Evolutionary conservation across 2,888 invertebrate genomes (phyloP).

Genomic region (Hedychridium roseum): DNA sequence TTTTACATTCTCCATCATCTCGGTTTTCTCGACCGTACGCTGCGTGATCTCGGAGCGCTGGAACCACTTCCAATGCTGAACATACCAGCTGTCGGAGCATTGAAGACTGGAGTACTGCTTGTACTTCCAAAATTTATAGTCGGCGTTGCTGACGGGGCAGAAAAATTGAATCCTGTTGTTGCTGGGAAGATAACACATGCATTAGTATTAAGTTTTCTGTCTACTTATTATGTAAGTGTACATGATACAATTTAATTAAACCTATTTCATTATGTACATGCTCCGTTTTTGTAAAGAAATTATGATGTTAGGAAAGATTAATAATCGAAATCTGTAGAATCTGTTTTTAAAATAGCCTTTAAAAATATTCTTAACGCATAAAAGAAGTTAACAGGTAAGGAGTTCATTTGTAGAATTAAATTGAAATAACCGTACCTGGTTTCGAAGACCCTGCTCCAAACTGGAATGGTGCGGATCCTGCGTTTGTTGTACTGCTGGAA

Average conservation of each 20-base stretch:
- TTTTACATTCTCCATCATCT: constrained; percentile 62
- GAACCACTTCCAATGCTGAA: constrained; percentile 66
- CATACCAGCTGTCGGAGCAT: constrained; percentile 51
- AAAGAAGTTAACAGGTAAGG: neutral
- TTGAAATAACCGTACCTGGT: constrained; percentile 33
- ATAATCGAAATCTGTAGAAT: too few relatives aligned
- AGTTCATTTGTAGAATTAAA: neutral
- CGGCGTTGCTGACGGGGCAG: constrained; percentile 46
- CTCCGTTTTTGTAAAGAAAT: too few relatives aligned
- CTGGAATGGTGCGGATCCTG: constrained; percentile 41
- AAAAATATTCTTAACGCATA: too few relatives aligned
- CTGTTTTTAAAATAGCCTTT: too few relatives aligned
- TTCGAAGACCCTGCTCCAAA: constrained; percentile 45
- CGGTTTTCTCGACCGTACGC: constrained; percentile 57
- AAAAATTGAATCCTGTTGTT: constrained; percentile 56
- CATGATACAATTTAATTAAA: neutral
- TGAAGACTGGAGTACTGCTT: constrained; percentile 41
- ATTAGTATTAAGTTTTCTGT: neutral
- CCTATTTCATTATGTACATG: too few relatives aligned
- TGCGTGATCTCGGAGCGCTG: constrained; percentile 60
- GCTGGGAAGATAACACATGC: constrained; percentile 8
- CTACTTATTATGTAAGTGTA: neutral
- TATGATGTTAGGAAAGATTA: too few relatives aligned
- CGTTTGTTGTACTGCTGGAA: constrained; percentile 17
- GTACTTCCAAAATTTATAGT: constrained; percentile 48